These are phyloP conservation scores for Pollenia angustigena DNA, from an alignment of 2,888 invertebrate species.

Conservation along the genomic window DNA sequence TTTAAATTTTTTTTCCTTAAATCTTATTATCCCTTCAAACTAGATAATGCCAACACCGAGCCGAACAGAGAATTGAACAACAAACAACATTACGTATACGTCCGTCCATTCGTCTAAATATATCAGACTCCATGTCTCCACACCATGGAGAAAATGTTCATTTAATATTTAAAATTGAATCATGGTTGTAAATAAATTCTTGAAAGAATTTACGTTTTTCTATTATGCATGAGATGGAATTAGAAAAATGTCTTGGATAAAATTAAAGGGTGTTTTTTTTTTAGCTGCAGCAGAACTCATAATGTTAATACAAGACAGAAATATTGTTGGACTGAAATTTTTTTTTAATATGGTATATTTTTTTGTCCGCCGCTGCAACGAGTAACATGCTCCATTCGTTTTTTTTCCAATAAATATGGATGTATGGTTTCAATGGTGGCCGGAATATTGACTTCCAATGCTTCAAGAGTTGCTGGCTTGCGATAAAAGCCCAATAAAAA, in stretches of 20 bases:
- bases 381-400: too few species aligned
- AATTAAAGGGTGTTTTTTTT: too few species aligned
- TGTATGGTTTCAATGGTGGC: too few species aligned
- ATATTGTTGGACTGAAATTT: too few species aligned
- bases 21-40: not conserved
- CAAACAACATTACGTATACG: constrained; percentile 32
- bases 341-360: too few species aligned
- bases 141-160: constrained; percentile 7
- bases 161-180: constrained; percentile 64
- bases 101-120: not conserved
- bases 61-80: not conserved
- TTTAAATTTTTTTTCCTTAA: not conserved
- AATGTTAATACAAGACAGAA: too few species aligned
- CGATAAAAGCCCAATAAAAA: too few species aligned
- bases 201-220: constrained; percentile 43
- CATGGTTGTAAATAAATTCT: constrained; percentile 40
- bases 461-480: too few species aligned
- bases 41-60: not conserved
- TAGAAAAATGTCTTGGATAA: constrained; percentile 1
- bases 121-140: not conserved
- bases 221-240: constrained; percentile 23
- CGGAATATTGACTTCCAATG: too few species aligned
- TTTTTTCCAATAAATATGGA: too few species aligned
- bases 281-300: too few species aligned
- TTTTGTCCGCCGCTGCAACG: too few species aligned